A percentile compares a stretch with the other conserved stretches of the same genome.
phyloP scores from a whole-genome alignment of 1,140 invertebrate genomes.

The Chelonus insularis region DNA sequence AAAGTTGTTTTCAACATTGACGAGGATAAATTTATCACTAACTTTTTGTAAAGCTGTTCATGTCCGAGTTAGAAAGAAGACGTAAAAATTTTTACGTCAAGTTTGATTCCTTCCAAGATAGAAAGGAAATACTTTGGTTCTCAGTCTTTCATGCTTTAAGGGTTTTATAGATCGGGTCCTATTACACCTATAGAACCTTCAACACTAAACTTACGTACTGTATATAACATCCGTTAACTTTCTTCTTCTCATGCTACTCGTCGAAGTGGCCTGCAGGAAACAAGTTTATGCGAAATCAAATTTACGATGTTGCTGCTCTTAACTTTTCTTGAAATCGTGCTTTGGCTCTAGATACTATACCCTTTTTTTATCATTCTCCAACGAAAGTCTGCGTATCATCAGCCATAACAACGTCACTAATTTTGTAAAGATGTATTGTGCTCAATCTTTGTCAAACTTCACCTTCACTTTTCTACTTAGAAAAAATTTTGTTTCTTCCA shows the following conservation, averaged over 20 bases:
- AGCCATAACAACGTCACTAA: slow-evolving; percentile 25
- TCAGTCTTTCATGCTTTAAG: not conserved
- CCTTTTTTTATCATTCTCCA: too few relatives aligned
- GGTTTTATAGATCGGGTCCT: slow-evolving; percentile 7
- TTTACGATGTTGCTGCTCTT: slow-evolving; percentile 10
- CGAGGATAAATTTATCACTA: too few relatives aligned
- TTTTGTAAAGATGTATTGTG: slow-evolving; percentile 26
- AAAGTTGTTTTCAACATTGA: too few relatives aligned
- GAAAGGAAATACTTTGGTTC: not conserved
- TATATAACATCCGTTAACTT: slow-evolving; percentile 12
- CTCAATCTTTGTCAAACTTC: not conserved
- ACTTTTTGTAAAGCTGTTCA: too few relatives aligned
- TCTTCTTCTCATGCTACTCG: not conserved
- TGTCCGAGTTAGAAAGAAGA: too few relatives aligned
- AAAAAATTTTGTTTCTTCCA: too few relatives aligned
- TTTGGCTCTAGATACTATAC: too few relatives aligned
- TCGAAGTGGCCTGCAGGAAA: slow-evolving; percentile 21
- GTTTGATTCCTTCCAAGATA: slow-evolving; percentile 7
- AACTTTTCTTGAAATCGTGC: too few relatives aligned
- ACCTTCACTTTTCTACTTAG: too few relatives aligned
- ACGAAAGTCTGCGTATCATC: not conserved
- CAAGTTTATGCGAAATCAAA: slow-evolving; percentile 32
- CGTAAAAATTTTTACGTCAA: slow-evolving; percentile 1
- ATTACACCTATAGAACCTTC: not conserved
- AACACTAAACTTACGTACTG: not conserved